These are phyloP conservation scores for Sebastes hubbsi DNA, from an alignment of 2,797 vertebrate genomes.

Conservation along the genomic window DNA sequence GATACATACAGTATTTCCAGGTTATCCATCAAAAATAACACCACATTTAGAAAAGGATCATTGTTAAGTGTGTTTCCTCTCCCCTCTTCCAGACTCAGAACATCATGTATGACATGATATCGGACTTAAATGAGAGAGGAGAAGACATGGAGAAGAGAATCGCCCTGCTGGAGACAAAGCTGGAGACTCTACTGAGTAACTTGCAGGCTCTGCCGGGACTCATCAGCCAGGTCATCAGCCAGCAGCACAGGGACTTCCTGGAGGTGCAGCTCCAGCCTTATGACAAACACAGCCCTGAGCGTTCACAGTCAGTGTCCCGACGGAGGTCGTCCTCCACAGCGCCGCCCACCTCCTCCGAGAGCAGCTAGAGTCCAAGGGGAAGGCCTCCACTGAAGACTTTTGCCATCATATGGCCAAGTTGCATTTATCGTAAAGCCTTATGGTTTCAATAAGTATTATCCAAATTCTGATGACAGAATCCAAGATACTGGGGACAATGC, in stretches of 20 bases:
- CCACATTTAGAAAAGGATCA: neutral
- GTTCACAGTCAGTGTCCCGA: slow-evolving; percentile 92
- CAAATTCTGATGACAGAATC: slow-evolving; percentile 98
- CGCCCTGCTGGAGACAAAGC: slow-evolving; percentile 93
- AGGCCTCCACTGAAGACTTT: slow-evolving; percentile 92
- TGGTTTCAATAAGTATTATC: slow-evolving; percentile 98
- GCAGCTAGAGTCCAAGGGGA: slow-evolving; percentile 95
- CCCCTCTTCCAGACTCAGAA: slow-evolving; percentile 93
- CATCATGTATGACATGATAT: slow-evolving; percentile 99
- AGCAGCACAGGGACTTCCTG: slow-evolving; percentile 96
- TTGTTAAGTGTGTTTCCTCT: slow-evolving; percentile 51
- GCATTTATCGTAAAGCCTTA: slow-evolving; percentile 99
- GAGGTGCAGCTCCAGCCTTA: slow-evolving; percentile 96
- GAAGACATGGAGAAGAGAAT: slow-evolving; percentile 99
- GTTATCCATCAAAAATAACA: neutral
- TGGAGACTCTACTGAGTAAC: slow-evolving; percentile 96
- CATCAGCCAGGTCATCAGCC: slow-evolving; percentile 97
- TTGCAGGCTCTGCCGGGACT: slow-evolving; percentile 96
- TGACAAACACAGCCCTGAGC: slow-evolving; percentile 91
- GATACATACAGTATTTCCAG: neutral
- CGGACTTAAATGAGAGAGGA: slow-evolving; percentile 96
- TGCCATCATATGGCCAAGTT: slow-evolving; percentile 99
- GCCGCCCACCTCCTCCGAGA: slow-evolving; percentile 98
- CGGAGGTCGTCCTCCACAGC: slow-evolving; percentile 96
- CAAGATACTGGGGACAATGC: slow-evolving; percentile 84